Percentiles rank a stretch among this genome's conserved stretches.
Evolutionary conservation across 2,113 vertebrate genomes (phyloP).

Genomic region (Muntiacus reevesi): DNA sequence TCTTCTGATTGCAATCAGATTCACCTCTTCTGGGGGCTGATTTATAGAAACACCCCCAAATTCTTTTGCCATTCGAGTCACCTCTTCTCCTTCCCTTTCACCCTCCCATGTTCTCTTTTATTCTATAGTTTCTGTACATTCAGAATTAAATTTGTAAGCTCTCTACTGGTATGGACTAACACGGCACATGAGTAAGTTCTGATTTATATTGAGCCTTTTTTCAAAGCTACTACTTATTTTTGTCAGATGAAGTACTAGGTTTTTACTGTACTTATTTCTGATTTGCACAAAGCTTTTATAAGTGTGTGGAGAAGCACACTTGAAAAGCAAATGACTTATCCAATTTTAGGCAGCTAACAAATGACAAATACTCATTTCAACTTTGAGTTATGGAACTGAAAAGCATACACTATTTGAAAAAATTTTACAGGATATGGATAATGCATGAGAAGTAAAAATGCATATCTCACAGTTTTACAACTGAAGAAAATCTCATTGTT

Average conservation of each 20-base stretch:
- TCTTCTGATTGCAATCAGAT: background rate
- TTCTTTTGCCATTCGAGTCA: background rate
- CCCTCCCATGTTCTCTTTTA: background rate
- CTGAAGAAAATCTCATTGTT: background rate
- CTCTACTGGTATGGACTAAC: background rate
- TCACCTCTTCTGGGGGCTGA: background rate
- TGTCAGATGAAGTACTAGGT: background rate
- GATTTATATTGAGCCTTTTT: background rate
- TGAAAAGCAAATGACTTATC: background rate
- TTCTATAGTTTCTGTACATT: background rate
- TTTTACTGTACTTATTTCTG: background rate
- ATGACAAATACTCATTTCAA: background rate
- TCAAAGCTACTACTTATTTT: background rate
- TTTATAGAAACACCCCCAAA: background rate
- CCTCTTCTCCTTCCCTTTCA: background rate
- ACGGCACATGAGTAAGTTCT: background rate
- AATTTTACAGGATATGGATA: background rate
- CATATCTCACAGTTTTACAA: background rate
- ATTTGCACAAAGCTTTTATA: background rate
- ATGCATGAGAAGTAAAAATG: background rate
- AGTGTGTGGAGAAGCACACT: background rate
- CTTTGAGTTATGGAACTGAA: background rate
- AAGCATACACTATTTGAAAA: background rate
- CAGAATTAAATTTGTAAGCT: background rate
- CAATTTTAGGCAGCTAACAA: background rate